Evolutionary conservation across 2,113 vertebrate genomes (phyloP).

Genomic region (Cyanoliseus patagonus): DNA sequence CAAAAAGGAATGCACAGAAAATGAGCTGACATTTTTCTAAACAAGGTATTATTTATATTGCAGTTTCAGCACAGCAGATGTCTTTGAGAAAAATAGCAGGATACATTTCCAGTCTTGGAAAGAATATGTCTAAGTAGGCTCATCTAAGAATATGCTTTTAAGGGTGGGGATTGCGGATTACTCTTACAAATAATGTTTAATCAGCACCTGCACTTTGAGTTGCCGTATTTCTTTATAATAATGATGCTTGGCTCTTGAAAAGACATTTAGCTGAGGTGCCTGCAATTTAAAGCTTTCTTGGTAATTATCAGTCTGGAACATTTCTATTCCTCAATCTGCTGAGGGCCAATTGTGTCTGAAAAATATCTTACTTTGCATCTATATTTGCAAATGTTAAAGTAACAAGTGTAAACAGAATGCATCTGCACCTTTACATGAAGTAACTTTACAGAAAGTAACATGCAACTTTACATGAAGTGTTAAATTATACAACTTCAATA

Average conservation of each 20-base stretch:
- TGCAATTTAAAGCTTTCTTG: slow-evolving; percentile 39
- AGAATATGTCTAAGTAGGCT: neutral
- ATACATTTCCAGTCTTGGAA: neutral
- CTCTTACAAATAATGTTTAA: neutral
- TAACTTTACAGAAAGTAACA: slow-evolving; percentile 18
- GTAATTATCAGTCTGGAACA: slow-evolving; percentile 57
- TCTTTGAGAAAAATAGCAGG: neutral
- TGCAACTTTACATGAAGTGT: neutral
- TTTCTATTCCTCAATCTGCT: slow-evolving; percentile 29
- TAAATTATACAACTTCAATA: slow-evolving; percentile 7
- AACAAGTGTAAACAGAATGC: slow-evolving; percentile 39
- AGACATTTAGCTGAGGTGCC: neutral
- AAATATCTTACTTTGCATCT: slow-evolving; percentile 3
- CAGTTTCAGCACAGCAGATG: neutral
- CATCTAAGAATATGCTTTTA: neutral
- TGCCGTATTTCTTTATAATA: slow-evolving; percentile 9
- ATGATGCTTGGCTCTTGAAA: neutral
- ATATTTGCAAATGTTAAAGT: slow-evolving; percentile 55
- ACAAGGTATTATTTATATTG: neutral
- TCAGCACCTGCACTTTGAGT: slow-evolving; percentile 10
- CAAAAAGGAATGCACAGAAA: neutral
- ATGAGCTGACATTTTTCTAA: neutral
- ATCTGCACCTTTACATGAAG: neutral
- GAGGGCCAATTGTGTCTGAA: slow-evolving; percentile 40
- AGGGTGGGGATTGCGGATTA: neutral